Evolutionary conservation across 2,113 vertebrate species (phyloP).

Genomic region (Misgurnus mizolepis): DNA sequence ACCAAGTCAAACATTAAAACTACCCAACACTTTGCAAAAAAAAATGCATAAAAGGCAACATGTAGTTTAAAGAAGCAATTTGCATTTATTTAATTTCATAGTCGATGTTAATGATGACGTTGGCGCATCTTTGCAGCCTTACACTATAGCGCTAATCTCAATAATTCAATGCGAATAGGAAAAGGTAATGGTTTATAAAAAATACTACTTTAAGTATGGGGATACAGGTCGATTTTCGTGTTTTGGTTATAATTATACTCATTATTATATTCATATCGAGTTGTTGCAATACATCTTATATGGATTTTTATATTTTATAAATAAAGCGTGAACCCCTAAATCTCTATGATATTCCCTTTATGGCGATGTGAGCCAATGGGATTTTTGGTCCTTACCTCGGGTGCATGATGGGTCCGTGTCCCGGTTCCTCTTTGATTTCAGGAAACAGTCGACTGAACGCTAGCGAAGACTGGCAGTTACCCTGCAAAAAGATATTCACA

Average conservation of each 20-base stretch:
- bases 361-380: too few species aligned
- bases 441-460: constrained; percentile 86
- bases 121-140: not conserved
- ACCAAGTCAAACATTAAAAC: too few species aligned
- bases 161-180: not conserved
- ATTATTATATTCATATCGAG: too few species aligned
- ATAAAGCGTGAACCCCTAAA: too few species aligned
- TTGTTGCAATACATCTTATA: not conserved
- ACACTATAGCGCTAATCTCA: not conserved
- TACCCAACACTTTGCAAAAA: too few species aligned
- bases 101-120: too few species aligned
- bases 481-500: constrained; percentile 65
- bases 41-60: too few species aligned
- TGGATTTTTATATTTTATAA: not conserved
- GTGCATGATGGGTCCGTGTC: constrained; percentile 84
- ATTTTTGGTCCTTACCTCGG: constrained; percentile 80
- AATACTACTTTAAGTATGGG: not conserved
- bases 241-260: too few species aligned
- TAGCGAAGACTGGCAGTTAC: constrained; percentile 78
- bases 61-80: too few species aligned
- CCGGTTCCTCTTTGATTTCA: constrained; percentile 95
- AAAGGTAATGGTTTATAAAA: not conserved
- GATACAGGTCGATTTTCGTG: too few species aligned
- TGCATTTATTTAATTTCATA: too few species aligned
- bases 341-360: too few species aligned